These are phyloP conservation scores for Antennarius maculatus DNA, from an alignment of 2,797 vertebrate genomes.

Conservation along the genomic window DNA sequence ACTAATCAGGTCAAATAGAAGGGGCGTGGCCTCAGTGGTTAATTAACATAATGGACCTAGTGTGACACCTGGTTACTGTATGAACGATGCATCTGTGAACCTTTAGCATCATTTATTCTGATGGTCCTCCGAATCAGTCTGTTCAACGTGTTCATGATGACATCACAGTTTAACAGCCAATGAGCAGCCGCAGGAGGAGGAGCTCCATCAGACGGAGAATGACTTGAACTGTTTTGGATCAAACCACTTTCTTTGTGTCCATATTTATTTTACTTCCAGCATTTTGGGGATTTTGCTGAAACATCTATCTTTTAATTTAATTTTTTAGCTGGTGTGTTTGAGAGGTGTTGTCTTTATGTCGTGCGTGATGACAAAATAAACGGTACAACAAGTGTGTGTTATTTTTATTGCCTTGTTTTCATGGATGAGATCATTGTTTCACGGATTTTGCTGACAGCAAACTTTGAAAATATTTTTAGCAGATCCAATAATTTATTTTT, in stretches of 20 bases:
- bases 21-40: background rate
- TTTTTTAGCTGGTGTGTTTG: constrained; percentile 45
- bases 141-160: background rate
- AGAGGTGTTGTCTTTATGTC: constrained; percentile 30
- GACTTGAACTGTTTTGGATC: constrained; percentile 84
- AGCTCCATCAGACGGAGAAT: constrained; percentile 61
- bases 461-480: no score
- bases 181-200: constrained; percentile 15
- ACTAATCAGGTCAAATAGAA: background rate
- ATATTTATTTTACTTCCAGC: constrained; percentile 70
- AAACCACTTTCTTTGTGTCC: constrained; percentile 81
- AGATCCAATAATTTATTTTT: no score
- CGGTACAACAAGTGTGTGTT: constrained; percentile 16
- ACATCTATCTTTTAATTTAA: constrained; percentile 54
- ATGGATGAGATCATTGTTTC: no score
- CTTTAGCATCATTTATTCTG: constrained; percentile 3
- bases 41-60: background rate
- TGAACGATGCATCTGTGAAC: constrained; percentile 20
- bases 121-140: background rate
- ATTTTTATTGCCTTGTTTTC: background rate
- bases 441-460: no score
- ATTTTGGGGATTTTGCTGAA: constrained; percentile 31
- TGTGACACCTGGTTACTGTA: background rate
- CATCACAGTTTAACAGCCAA: constrained; percentile 16
- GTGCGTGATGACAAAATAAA: constrained; percentile 57